Percentiles rank a stretch among this genome's conserved stretches.
phyloP scores from a whole-genome alignment of 1,140 invertebrate genomes.

The Drosophila setifemur region DNA sequence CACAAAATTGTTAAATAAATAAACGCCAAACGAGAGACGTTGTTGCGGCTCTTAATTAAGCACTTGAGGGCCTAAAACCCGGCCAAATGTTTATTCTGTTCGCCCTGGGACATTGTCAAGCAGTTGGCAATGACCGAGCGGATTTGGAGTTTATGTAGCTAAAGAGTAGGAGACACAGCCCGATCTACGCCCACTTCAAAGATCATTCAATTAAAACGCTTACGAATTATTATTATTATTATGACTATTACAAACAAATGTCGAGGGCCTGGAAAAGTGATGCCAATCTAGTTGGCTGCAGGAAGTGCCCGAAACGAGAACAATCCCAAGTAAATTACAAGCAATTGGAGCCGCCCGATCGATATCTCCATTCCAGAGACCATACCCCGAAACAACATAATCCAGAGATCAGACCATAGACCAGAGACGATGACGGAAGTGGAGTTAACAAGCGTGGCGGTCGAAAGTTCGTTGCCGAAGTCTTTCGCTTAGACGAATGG shows the following conservation, averaged over 20 bases:
- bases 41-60: conserved; percentile 70
- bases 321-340: conserved; percentile 58
- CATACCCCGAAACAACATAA: too few species aligned
- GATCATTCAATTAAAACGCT: conserved; percentile 80
- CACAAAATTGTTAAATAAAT: conserved; percentile 73
- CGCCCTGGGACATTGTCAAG: conserved; percentile 42
- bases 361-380: conserved; percentile 34
- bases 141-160: conserved; percentile 16
- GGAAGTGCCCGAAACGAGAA: conserved; percentile 49
- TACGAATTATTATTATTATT: conserved; percentile 72
- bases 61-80: conserved; percentile 62
- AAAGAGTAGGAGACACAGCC: conserved; percentile 21
- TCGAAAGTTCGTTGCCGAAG: conserved; percentile 64
- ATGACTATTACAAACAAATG: conserved; percentile 71
- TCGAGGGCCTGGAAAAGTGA: conserved; percentile 57
- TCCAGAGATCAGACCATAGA: too few species aligned
- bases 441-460: conserved; percentile 52
- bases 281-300: conserved; percentile 64
- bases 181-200: conserved; percentile 61
- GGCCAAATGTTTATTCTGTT: conserved; percentile 65
- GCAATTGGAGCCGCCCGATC: conserved; percentile 60
- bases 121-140: conserved; percentile 60
- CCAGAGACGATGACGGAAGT: conserved; percentile 57
- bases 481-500: conserved; percentile 73
- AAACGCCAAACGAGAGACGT: conserved; percentile 52